Percentiles rank a stretch among this genome's conserved stretches.
Conservation (phyloP, 2,113 vertebrate species). For the Xiphias gladius region DNA sequence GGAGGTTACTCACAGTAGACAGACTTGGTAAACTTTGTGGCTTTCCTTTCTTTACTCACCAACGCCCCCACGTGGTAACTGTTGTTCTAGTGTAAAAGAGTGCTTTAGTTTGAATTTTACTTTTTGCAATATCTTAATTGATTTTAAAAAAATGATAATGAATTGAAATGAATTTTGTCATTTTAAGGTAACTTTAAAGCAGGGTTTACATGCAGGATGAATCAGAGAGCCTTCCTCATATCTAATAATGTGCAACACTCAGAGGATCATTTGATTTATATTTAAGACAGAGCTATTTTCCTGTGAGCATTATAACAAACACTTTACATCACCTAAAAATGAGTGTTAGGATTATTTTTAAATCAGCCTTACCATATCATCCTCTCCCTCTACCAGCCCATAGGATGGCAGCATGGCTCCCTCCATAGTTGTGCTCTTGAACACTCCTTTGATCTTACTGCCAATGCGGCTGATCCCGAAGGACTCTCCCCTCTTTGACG, state of each 20-base stretch:
- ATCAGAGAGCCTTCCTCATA: neutral
- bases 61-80: slow-evolving; percentile 55
- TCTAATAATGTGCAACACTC: neutral
- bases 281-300: neutral
- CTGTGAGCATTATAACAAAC: neutral
- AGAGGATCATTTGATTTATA: neutral
- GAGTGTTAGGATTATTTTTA: neutral
- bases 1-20: neutral
- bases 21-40: neutral
- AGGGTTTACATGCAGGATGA: too few relatives aligned
- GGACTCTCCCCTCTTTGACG: slow-evolving; percentile 94
- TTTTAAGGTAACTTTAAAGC: neutral
- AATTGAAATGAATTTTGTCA: neutral
- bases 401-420: slow-evolving; percentile 95
- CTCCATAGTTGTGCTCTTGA: slow-evolving; percentile 98
- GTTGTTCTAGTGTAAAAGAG: neutral
- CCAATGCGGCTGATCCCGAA: slow-evolving; percentile 97
- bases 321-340: neutral
- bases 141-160: neutral
- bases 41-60: slow-evolving; percentile 43
- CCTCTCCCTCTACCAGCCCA: slow-evolving; percentile 92
- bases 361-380: slow-evolving; percentile 89
- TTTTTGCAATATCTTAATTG: neutral
- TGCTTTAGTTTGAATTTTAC: neutral
- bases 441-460: slow-evolving; percentile 97